These are phyloP conservation scores for Stomorhina lunata DNA, from an alignment of 2,888 invertebrate species.

Conservation along the genomic window DNA sequence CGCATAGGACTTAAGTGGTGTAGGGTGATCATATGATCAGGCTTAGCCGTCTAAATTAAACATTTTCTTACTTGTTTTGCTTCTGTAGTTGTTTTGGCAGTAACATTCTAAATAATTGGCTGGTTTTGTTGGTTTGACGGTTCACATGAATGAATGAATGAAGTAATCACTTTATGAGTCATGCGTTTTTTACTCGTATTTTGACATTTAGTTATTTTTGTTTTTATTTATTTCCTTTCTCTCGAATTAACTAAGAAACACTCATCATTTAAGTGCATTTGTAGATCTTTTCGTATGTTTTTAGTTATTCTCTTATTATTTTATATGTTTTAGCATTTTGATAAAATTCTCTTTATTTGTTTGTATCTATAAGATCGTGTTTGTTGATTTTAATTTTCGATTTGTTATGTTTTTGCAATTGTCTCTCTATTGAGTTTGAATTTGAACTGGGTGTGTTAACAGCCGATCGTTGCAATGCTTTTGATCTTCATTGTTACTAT, in stretches of 20 bases:
- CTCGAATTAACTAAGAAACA: slow-evolving; percentile 2
- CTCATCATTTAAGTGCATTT: neutral
- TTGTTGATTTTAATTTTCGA: neutral
- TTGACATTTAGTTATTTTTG: slow-evolving; percentile 27
- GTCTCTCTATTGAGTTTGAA: neutral
- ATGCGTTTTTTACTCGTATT: slow-evolving; percentile 24
- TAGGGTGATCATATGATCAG: too few species aligned
- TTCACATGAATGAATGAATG: slow-evolving; percentile 59
- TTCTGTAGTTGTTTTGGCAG: neutral
- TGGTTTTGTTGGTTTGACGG: neutral
- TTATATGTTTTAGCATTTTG: neutral
- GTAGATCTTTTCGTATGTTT: neutral
- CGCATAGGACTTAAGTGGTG: too few species aligned
- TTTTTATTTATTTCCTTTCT: slow-evolving; percentile 10
- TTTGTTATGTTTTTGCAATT: slow-evolving; percentile 10
- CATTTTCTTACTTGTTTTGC: neutral
- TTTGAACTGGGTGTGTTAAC: slow-evolving; percentile 28
- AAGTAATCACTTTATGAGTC: slow-evolving; percentile 58
- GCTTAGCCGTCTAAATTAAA: too few species aligned
- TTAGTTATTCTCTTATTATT: slow-evolving; percentile 6
- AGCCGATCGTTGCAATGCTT: neutral
- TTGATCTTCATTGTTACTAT: neutral
- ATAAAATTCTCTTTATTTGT: neutral
- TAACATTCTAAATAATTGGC: slow-evolving; percentile 37
- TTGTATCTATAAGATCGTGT: neutral